phyloP scores from a whole-genome alignment of 2,888 invertebrate species.

The Drosophila differens region DNA sequence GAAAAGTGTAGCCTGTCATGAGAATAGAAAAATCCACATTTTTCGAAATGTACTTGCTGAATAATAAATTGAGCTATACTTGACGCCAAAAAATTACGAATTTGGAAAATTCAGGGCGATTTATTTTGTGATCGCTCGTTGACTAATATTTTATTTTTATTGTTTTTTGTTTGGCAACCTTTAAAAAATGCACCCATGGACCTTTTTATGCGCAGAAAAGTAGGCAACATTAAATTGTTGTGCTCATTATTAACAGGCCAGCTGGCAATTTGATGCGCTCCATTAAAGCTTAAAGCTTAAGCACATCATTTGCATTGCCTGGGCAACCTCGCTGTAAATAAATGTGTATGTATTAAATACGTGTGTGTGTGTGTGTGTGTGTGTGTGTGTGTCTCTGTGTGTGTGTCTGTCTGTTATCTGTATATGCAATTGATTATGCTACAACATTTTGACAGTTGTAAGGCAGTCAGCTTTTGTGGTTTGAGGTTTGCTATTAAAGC shows the following conservation, averaged over 20 bases:
- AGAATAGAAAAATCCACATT: neutral
- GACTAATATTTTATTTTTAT: constrained; percentile 32
- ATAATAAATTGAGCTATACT: neutral
- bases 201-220: constrained; percentile 57
- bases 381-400: neutral
- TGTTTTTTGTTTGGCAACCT: constrained; percentile 34
- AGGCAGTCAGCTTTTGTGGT: constrained; percentile 6
- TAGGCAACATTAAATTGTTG: constrained; percentile 56
- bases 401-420: constrained; percentile 17
- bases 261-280: constrained; percentile 58
- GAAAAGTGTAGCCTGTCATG: neutral
- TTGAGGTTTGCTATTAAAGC: constrained; percentile 31
- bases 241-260: constrained; percentile 46
- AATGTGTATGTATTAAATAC: constrained; percentile 6
- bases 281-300: constrained; percentile 72
- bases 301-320: constrained; percentile 53
- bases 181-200: constrained; percentile 64
- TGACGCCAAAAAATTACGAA: neutral
- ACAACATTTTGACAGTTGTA: constrained; percentile 32
- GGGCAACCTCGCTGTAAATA: constrained; percentile 25
- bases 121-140: neutral
- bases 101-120: neutral
- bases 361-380: neutral
- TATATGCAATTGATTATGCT: constrained; percentile 57
- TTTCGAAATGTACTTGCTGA: neutral